A percentile compares a stretch with the other conserved stretches of the same genome.
These are phyloP conservation scores for Egretta garzetta DNA, from an alignment of 2,113 vertebrate species.

Conservation along the genomic window DNA sequence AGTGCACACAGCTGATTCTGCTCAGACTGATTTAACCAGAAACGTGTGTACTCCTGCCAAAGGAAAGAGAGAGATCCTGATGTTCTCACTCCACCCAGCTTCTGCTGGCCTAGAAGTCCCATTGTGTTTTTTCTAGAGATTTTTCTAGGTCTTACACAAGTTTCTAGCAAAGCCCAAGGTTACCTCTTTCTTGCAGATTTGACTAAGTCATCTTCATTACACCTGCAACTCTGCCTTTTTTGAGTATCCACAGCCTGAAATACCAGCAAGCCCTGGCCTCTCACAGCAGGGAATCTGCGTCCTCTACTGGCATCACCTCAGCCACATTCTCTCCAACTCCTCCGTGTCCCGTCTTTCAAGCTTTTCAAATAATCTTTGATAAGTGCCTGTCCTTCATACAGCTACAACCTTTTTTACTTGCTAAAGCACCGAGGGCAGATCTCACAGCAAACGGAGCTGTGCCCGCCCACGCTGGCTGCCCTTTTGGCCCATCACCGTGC, in stretches of 20 bases:
- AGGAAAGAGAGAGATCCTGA: background rate
- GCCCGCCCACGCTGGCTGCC: background rate
- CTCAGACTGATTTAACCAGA: background rate
- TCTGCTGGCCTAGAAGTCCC: background rate
- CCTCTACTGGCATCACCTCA: background rate
- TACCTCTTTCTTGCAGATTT: background rate
- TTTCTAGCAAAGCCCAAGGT: background rate
- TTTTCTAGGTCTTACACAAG: background rate
- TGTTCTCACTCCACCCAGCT: background rate
- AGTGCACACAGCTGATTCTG: background rate
- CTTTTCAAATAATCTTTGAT: rapidly evolving
- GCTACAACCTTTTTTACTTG: background rate
- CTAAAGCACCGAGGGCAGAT: background rate
- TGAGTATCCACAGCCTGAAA: background rate
- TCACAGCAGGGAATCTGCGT: background rate
- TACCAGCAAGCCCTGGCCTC: background rate
- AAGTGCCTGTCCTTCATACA: background rate
- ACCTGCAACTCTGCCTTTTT: background rate
- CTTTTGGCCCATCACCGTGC: background rate
- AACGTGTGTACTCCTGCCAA: background rate
- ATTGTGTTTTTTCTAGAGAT: background rate
- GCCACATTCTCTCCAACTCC: background rate
- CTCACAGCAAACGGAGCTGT: background rate
- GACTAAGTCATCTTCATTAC: background rate
- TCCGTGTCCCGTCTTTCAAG: background rate